Evolutionary conservation across 2,888 invertebrate genomes (phyloP), one percentile per base, ranked within the genome.

Genomic region (Plebejus melissa): DNA sequence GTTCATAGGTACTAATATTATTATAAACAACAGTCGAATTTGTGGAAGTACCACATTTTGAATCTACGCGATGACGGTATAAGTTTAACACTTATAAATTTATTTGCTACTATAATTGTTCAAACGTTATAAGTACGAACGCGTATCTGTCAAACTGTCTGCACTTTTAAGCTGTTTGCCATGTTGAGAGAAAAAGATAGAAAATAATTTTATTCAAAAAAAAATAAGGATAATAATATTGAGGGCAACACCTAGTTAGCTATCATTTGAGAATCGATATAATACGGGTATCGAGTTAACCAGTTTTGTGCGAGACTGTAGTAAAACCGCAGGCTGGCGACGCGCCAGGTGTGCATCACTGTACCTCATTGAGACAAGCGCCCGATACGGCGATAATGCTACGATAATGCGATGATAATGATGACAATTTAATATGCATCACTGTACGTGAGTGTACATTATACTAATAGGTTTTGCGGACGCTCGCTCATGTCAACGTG

Each of bases 401-500:
- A 41, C 46, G 71, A 46, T 71, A 71, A 71, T 71, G 71, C 11
- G 71, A 41, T 22, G 71, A 22, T 71, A 71, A 71, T 71, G 41
- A 71, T 71, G 11, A 71, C 46, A 46, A 65, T 65, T 65, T 65
- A 36, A 65, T 32, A 36, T 32, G 65, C 32, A 65, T 65, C 16
- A 16, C 11, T 65, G 32, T 32, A 16, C 65, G 32, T 5, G 65
- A 32, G 32, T 65, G 65, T 36, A 65, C 65, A 65, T 65, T 65
- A 65, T 36, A 22, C 65, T 65, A 65, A 65, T 65, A 36, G 65
- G 65, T 13, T 32, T 22, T 13, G 13, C 32, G 16, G 13, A 13
- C 13, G 32, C 32, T 60, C 13, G 32, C 32, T 60, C 32, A 60
- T 60, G 22, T 22, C 9, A 60, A 60, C 60, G 9, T 28, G 28